Evolutionary conservation across 2,113 vertebrate species (phyloP).

Genomic region (Malurus cyaneus): DNA sequence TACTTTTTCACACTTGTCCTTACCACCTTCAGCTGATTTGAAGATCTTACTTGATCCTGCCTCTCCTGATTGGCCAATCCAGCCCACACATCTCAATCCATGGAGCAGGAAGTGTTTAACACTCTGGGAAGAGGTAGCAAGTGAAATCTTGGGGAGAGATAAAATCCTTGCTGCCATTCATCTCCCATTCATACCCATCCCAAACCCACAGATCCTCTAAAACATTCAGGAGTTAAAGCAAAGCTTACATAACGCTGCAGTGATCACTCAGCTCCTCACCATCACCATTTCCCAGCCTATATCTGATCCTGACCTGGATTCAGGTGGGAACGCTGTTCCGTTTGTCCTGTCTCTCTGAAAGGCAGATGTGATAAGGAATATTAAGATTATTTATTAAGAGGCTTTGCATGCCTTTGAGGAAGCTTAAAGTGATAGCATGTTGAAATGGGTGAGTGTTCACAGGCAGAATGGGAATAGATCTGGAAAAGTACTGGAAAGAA

Average conservation of each 20-base stretch:
- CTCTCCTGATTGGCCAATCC: not conserved
- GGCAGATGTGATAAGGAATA: slow-evolving; percentile 33
- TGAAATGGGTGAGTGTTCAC: not conserved
- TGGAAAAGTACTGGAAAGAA: slow-evolving; percentile 36
- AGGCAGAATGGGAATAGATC: not conserved
- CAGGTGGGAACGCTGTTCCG: not conserved
- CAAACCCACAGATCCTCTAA: not conserved
- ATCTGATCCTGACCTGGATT: slow-evolving; percentile 45
- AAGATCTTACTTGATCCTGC: not conserved
- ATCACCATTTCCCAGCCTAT: not conserved
- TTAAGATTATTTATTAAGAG: slow-evolving; percentile 42
- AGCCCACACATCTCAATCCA: not conserved
- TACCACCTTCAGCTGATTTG: not conserved
- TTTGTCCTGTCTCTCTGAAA: slow-evolving; percentile 28
- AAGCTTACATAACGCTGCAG: not conserved
- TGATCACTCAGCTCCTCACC: not conserved
- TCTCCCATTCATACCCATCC: not conserved
- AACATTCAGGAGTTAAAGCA: not conserved
- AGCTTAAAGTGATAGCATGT: not conserved
- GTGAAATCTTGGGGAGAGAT: not conserved
- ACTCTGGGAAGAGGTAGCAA: not conserved
- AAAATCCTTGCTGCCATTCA: not conserved
- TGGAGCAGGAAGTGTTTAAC: not conserved
- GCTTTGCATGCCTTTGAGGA: slow-evolving; percentile 18
- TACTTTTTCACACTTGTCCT: not conserved